These are phyloP conservation scores for Tetanocera ferruginea DNA, from an alignment of 2,888 invertebrate genomes.

Conservation along the genomic window DNA sequence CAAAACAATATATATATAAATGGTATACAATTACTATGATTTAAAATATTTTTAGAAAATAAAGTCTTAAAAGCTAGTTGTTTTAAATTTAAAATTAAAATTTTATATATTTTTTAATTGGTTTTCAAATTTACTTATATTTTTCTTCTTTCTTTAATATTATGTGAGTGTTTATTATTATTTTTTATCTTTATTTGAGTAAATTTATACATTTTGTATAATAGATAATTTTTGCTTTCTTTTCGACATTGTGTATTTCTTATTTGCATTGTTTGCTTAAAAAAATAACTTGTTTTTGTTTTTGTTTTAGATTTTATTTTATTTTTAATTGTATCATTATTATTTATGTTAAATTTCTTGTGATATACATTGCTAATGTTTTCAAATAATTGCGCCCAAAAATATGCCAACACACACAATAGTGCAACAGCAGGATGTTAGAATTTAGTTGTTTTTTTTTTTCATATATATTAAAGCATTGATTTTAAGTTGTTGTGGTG, in stretches of 20 bases:
- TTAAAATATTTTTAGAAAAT: too few relatives aligned
- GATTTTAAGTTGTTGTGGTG: background rate
- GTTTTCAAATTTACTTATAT: too few relatives aligned
- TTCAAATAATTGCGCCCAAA: conserved; percentile 28
- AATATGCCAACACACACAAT: background rate
- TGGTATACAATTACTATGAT: too few relatives aligned
- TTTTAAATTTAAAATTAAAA: too few relatives aligned
- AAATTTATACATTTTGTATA: background rate
- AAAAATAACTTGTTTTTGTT: conserved; percentile 19
- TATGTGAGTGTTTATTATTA: background rate
- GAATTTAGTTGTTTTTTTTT: background rate
- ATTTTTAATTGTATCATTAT: background rate
- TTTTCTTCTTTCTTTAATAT: background rate
- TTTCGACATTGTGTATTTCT: background rate
- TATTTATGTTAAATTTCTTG: background rate
- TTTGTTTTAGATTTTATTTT: conserved; percentile 3
- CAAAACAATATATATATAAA: too few relatives aligned
- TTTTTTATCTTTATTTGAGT: background rate
- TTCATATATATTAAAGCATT: background rate
- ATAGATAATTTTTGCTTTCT: background rate
- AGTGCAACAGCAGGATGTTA: background rate
- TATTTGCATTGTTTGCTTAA: conserved; percentile 19
- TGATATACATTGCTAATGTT: conserved; percentile 20
- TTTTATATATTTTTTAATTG: too few relatives aligned
- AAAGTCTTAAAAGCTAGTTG: too few relatives aligned